These are phyloP conservation scores for Hemicrepidius hirtus DNA, from an alignment of 2,888 invertebrate genomes.

Conservation along the genomic window DNA sequence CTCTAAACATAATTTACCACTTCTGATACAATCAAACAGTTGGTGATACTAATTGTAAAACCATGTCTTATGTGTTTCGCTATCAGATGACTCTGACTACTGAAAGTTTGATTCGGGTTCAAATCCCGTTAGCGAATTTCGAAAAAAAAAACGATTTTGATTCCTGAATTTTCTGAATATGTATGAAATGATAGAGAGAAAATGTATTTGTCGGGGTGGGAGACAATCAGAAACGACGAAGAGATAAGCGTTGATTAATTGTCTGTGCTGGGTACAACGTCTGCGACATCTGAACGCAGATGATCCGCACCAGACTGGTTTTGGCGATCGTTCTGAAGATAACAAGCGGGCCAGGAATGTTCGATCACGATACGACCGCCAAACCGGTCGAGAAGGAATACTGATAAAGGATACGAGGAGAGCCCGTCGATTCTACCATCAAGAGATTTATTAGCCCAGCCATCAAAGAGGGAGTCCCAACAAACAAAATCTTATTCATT, in stretches of 20 bases:
- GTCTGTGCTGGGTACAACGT: constrained; percentile 57
- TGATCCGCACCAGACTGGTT: constrained; percentile 69
- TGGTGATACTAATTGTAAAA: constrained; percentile 23
- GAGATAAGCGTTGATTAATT: constrained; percentile 72
- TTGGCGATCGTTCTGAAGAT: constrained; percentile 68
- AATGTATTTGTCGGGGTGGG: constrained; percentile 46
- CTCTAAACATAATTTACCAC: constrained; percentile 8
- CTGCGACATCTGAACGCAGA: constrained; percentile 66
- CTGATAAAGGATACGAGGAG: constrained; percentile 55
- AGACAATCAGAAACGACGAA: constrained; percentile 60
- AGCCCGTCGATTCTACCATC: constrained; percentile 51
- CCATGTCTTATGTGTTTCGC: constrained; percentile 5
- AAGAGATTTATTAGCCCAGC: constrained; percentile 54
- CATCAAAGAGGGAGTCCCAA: constrained; percentile 50
- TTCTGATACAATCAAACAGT: constrained; percentile 7
- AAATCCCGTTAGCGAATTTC: too few relatives aligned
- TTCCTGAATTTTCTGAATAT: constrained; percentile 37
- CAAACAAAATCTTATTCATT: constrained; percentile 46
- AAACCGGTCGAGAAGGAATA: constrained; percentile 55
- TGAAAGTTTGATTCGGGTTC: constrained; percentile 5
- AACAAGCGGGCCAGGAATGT: constrained; percentile 65
- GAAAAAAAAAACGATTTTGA: too few relatives aligned
- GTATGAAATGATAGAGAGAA: constrained; percentile 37
- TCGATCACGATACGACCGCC: constrained; percentile 64
- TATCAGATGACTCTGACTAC: constrained; percentile 14